These are phyloP conservation scores for Julus scanicus DNA, from an alignment of 2,888 invertebrate species.

Conservation along the genomic window DNA sequence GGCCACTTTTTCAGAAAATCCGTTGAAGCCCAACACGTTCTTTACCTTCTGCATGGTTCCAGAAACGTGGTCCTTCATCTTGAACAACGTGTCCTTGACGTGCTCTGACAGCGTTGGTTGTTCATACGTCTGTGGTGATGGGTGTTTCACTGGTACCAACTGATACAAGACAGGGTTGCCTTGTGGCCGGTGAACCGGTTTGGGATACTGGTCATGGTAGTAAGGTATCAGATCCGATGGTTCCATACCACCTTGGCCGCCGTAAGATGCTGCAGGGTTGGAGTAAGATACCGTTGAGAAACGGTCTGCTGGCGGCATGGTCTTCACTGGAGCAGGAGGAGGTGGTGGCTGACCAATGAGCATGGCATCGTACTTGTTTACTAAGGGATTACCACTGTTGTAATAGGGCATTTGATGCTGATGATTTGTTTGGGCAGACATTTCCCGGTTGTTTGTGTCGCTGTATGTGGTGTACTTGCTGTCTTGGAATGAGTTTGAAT, in stretches of 20 bases:
- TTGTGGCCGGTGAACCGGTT: not conserved
- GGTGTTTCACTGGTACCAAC: conserved; percentile 48
- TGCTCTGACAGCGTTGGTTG: conserved; percentile 40
- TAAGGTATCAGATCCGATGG: conserved; percentile 55
- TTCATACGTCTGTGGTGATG: not conserved
- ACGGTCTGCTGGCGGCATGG: conserved; percentile 29
- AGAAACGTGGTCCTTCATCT: conserved; percentile 55
- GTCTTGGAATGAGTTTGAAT: conserved; percentile 46
- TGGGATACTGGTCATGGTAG: conserved; percentile 50
- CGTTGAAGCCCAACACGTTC: conserved; percentile 55
- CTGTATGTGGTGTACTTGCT: not conserved
- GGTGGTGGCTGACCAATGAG: conserved; percentile 14
- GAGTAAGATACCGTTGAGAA: conserved; percentile 53
- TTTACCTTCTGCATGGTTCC: conserved; percentile 55
- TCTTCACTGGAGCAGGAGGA: not conserved
- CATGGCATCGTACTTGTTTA: conserved; percentile 48
- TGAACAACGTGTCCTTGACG: conserved; percentile 54
- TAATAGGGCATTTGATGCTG: not conserved
- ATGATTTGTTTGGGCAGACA: not conserved
- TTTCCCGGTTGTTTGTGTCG: not conserved
- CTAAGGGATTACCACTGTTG: not conserved
- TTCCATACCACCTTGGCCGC: conserved; percentile 49
- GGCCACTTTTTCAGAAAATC: conserved; percentile 55
- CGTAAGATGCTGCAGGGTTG: conserved; percentile 9
- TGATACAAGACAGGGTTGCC: conserved; percentile 50